Base-by-base conservation (phyloP, 2,888 invertebrate species). In the Microplitis deprimator region DNA sequence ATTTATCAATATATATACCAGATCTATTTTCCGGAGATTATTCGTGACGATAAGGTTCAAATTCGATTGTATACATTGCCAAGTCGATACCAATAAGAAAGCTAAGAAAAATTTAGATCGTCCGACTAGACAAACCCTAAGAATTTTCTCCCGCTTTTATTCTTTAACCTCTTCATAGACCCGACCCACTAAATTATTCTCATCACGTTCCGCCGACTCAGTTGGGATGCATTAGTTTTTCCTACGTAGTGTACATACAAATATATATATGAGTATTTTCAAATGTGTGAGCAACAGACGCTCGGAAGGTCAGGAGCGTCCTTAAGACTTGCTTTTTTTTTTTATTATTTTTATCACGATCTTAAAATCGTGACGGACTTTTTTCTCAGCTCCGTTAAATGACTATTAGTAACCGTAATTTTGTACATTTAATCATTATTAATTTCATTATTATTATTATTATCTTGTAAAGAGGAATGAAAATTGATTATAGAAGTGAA, bases 141-240 rank as follows among this genome's bases (percentile, higher is more conserved):
- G 65, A 65, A 29, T 65, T 65, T 65, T 65, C 20, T 38, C 38
- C 8, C 13, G 8, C 62, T 39, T 64, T 62, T 64, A 61, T 17
- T 62, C n/a, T 10, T 41, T 10, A 16, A 68, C 67, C 67, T 75
- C 61, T 59, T 64, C 68, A 68, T 50, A 59, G 59, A 50, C 17
- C 72, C 73, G 72, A 65, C 80, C 67, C 20, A 38, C 13, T 6
- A 59, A 41, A 73, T 81, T 81, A 85, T 84, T 84, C 84, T 69
- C 62, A 80, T 82, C 86, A 83, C 84, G 85, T 85, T 80, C 79
- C 76, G 79, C 78, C 79, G 82, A 82, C 81, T 81, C 81, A 81
- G 78, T 81, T 80, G 80, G 81, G 84, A 81, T 84, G 84, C 85
- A 85, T 86, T 84, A 86, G 81, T 73, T 65, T 20, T 65, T 29